A percentile compares a stretch with the other conserved stretches of the same genome.
These are phyloP conservation scores for Melolontha melolontha DNA, from an alignment of 2,888 invertebrate genomes.

Conservation along the genomic window DNA sequence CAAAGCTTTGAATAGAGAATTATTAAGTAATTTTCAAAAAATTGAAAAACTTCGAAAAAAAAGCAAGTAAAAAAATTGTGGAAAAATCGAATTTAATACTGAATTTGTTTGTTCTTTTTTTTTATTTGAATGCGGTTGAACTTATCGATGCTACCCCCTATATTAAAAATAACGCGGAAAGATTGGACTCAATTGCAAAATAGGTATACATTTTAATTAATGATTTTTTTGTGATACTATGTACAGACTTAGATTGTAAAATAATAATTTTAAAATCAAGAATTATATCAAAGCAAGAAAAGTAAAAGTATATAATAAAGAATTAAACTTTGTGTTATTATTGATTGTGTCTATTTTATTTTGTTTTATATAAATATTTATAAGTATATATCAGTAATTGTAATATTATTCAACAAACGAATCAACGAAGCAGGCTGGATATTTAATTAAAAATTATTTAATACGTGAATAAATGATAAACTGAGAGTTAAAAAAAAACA, in stretches of 20 bases:
- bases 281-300: conserved; percentile 15
- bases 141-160: neutral
- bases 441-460: too few species aligned
- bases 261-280: conserved; percentile 13
- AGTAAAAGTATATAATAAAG: conserved; percentile 4
- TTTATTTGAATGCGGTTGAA: neutral
- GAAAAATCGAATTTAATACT: conserved; percentile 38
- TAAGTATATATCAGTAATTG: too few species aligned
- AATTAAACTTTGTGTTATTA: conserved; percentile 27
- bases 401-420: conserved; percentile 15
- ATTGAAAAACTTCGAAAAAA: conserved; percentile 2
- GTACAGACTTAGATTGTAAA: conserved; percentile 43
- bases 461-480: neutral
- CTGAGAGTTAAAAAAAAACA: neutral
- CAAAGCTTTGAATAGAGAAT: conserved; percentile 36
- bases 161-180: conserved; percentile 1
- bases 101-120: conserved; percentile 3
- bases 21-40: conserved; percentile 19
- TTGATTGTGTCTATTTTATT: conserved; percentile 4
- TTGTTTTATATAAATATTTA: conserved; percentile 14
- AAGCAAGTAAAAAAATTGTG: conserved; percentile 37
- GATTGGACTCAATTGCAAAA: conserved; percentile 6
- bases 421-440: too few species aligned
- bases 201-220: conserved; percentile 26
- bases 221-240: conserved; percentile 44